phyloP scores from a whole-genome alignment of 2,888 invertebrate species.

The Microplitis deprimator region DNA sequence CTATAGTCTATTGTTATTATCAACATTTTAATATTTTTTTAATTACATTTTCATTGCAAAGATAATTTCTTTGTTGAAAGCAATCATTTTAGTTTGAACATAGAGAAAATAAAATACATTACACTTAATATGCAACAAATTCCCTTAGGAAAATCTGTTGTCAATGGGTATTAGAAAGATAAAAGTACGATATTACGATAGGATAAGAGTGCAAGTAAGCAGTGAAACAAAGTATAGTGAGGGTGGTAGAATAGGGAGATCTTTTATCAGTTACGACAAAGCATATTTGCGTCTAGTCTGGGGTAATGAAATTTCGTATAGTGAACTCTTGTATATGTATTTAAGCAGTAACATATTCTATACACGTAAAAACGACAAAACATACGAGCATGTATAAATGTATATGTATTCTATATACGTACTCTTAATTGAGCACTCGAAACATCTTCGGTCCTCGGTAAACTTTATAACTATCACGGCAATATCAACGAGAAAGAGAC shows the following conservation, averaged over 20 bases:
- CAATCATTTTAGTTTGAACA: background rate
- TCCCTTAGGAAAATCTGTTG: slow-evolving; percentile 29
- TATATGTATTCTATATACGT: background rate
- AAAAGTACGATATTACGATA: slow-evolving; percentile 34
- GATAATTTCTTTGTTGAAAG: background rate
- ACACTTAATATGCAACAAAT: slow-evolving; percentile 13
- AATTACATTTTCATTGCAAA: background rate
- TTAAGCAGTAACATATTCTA: background rate
- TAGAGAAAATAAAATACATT: slow-evolving; percentile 2
- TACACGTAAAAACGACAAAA: background rate
- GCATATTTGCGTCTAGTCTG: background rate
- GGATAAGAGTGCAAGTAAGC: slow-evolving; percentile 21
- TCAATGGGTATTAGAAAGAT: slow-evolving; percentile 35
- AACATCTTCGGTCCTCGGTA: background rate
- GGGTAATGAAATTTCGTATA: slow-evolving; percentile 36
- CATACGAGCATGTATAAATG: background rate
- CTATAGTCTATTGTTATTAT: no score
- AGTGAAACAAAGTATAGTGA: background rate
- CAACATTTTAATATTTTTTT: no score
- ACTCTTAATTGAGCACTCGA: background rate
- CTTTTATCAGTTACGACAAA: slow-evolving; percentile 35
- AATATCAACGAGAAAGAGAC: background rate
- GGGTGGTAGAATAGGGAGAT: slow-evolving; percentile 25
- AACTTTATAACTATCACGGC: background rate
- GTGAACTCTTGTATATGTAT: background rate